Evolutionary conservation across 2,797 vertebrate genomes (phyloP), one percentile per base, ranked within the genome.

Genomic region (Hybognathus amarus): DNA sequence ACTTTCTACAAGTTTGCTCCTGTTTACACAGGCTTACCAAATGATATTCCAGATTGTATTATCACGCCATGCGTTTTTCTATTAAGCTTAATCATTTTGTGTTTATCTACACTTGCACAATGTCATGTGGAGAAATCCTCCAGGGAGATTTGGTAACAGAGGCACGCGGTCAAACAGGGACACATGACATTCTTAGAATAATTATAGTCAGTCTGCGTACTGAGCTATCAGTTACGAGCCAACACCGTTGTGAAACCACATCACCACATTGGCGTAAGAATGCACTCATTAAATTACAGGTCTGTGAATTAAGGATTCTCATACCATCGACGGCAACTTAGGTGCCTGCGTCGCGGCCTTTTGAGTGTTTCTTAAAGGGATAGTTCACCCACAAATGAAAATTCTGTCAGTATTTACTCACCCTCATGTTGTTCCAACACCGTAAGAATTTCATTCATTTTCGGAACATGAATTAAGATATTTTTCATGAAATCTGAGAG

Each of bases 151-250:
- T 33, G 24, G 54, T 82, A 83, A 64, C 56, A n/a, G 45, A 40
- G 47, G 52, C 64, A 27, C 59, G 42, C 56, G 54, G 82, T 86
- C 87, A 85, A 50, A 63, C 77, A 33, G 74, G 85, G 85, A 85
- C 78, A 77, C 88, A 90, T 87, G 80, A 83, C 89, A 92, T 93
- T 93, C 88, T 71, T 87, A 42, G 84, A 92, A 92, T 93, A 88
- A 88, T 91, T 93, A 85, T 89, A 92, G 88, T 84, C 40, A 38
- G 80, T 6, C 61, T 71, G 68, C 80, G 66, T 36, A 82, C 87
- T 87, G 70, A 78, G 89, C 84, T 86, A 84, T 90, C 79, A 87
- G 83, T 92, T 87, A 79, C 86, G 77, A 61, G n/a, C 52, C 81
- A 42, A 80, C 68, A 67, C 84, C 54, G 24, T 68, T 89, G 82